Conservation (phyloP, 2,113 vertebrate species). For the Pelvicachromis taeniatus region DNA sequence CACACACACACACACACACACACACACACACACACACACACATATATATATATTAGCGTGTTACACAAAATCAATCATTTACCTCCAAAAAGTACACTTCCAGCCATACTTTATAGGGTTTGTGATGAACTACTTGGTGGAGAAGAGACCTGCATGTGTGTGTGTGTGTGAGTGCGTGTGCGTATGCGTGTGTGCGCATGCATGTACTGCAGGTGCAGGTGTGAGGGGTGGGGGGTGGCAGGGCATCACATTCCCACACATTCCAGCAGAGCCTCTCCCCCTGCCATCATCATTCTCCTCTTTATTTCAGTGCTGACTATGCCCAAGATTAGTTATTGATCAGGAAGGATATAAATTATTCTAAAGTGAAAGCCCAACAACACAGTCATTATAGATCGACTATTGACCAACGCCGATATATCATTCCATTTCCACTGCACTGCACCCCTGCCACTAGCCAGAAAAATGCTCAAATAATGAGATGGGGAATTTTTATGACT, state of each 20-base stretch:
- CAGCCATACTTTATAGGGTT: neutral
- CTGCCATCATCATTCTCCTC: constrained; percentile 70
- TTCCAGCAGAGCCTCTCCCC: constrained; percentile 38
- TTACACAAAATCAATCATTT: neutral
- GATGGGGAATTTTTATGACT: constrained; percentile 66
- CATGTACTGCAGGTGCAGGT: neutral
- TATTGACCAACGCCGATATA: constrained; percentile 66
- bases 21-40: neutral
- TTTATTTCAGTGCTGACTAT: constrained; percentile 76
- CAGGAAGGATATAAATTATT: constrained; percentile 73
- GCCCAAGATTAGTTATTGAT: constrained; percentile 80
- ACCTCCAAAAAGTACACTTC: neutral
- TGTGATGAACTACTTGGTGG: neutral
- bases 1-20: neutral
- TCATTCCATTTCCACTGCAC: constrained; percentile 61
- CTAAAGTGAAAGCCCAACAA: constrained; percentile 75
- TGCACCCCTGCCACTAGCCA: constrained; percentile 43
- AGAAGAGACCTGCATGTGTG: neutral
- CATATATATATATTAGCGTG: too few species aligned
- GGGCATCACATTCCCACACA: constrained; percentile 38
- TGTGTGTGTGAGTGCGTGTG: neutral
- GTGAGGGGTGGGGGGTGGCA: neutral
- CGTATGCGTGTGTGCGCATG: neutral
- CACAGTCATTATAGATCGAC: constrained; percentile 70
- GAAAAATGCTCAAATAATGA: constrained; percentile 70